Conservation (phyloP, 64 coral and sea anemone species). For the Montipora sp. region DNA sequence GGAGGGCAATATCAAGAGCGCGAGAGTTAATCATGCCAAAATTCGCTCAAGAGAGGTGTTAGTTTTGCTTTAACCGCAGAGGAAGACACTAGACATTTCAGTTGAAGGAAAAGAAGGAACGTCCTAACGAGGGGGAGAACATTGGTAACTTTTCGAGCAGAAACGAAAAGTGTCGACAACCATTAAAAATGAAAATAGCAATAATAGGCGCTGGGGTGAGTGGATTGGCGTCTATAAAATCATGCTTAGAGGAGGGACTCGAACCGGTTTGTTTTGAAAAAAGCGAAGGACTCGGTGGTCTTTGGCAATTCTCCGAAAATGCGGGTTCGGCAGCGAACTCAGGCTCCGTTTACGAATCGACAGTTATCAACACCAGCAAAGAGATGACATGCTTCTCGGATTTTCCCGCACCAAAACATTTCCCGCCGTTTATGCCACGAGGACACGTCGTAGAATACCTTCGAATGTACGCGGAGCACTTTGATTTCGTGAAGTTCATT, state of each 20-base stretch:
- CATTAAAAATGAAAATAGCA: conserved; percentile 57
- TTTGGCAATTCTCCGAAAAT: conserved; percentile 68
- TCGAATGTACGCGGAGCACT: conserved; percentile 58
- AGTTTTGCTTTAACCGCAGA: conserved; percentile 40
- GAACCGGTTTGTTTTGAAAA: conserved; percentile 91
- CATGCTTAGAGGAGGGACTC: conserved; percentile 82
- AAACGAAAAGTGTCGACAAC: neutral
- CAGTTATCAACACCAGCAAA: conserved; percentile 89
- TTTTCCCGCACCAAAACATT: conserved; percentile 86
- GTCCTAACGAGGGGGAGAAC: neutral
- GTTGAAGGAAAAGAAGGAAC: neutral
- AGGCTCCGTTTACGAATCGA: conserved; percentile 78
- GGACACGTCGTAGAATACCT: conserved; percentile 57
- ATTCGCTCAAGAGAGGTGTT: conserved; percentile 39
- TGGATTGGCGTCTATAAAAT: conserved; percentile 82
- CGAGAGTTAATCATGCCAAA: conserved; percentile 18
- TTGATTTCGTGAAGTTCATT: conserved; percentile 66
- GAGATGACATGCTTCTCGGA: conserved; percentile 83
- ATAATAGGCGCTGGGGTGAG: conserved; percentile 80
- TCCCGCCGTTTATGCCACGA: conserved; percentile 78
- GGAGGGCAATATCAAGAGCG: conserved; percentile 5
- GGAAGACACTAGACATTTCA: neutral
- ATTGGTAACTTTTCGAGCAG: neutral
- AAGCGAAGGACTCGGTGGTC: conserved; percentile 65
- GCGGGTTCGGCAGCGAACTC: neutral